phyloP scores from a whole-genome alignment of 2,113 vertebrate species.

The Prolemur simus region DNA sequence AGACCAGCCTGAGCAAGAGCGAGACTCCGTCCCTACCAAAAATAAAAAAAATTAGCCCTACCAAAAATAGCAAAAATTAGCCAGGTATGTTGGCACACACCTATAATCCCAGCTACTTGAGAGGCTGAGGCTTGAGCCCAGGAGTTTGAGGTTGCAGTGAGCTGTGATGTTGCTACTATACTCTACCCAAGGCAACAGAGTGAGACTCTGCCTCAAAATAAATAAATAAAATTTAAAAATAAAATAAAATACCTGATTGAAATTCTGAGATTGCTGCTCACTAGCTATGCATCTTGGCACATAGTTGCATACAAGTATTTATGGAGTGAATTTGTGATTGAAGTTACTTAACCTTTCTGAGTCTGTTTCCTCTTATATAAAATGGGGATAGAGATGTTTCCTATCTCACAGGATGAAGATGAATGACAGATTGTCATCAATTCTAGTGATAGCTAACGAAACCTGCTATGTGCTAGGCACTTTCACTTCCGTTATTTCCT shows the following conservation, averaged over 20 bases:
- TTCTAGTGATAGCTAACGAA: background rate
- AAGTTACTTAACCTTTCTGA: slow-evolving; percentile 14
- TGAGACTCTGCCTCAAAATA: background rate
- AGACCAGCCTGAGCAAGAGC: too few species aligned
- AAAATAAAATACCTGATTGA: background rate
- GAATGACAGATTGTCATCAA: background rate
- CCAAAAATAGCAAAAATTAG: too few species aligned
- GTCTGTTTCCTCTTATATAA: background rate
- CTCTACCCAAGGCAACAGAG: background rate
- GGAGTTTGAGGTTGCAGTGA: background rate
- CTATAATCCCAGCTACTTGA: too few species aligned
- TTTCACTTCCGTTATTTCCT: background rate
- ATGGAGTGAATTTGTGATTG: background rate
- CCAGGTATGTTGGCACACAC: too few species aligned
- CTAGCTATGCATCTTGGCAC: background rate
- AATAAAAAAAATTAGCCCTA: too few species aligned
- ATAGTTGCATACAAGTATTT: background rate
- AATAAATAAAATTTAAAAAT: background rate
- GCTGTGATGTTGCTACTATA: background rate
- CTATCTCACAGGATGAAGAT: background rate
- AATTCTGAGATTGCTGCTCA: background rate
- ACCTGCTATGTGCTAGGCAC: background rate
- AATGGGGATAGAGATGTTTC: background rate
- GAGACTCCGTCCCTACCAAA: too few species aligned
- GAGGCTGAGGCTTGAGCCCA: background rate